Conservation (phyloP, 2,888 invertebrate species). For the Lepeophtheirus nordmannii region DNA sequence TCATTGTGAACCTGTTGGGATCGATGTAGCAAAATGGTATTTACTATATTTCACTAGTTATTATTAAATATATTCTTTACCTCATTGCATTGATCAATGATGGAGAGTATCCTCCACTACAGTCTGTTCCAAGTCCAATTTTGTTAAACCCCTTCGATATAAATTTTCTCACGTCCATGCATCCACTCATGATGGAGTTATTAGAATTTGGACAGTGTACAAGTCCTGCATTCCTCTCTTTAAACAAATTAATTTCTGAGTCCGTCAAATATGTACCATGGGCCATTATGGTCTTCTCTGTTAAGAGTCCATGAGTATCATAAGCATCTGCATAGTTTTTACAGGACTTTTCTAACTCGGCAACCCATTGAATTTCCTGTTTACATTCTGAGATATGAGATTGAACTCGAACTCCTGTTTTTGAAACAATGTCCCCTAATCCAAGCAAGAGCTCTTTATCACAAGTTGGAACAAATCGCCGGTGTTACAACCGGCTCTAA, state of each 20-base stretch:
- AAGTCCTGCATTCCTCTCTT: slow-evolving; percentile 47
- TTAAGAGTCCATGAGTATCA: slow-evolving; percentile 53
- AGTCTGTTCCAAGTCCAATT: slow-evolving; percentile 42
- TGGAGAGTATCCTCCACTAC: slow-evolving; percentile 61
- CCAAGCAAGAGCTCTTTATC: slow-evolving; percentile 50
- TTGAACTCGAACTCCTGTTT: slow-evolving; percentile 54
- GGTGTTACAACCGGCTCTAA: slow-evolving; percentile 67
- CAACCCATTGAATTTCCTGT: slow-evolving; percentile 52
- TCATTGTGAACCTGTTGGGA: too few relatives aligned
- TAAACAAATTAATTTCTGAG: slow-evolving; percentile 49
- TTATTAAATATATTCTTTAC: background rate
- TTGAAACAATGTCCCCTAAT: slow-evolving; percentile 50
- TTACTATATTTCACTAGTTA: too few relatives aligned
- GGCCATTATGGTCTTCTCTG: slow-evolving; percentile 60
- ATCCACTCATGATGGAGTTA: slow-evolving; percentile 58
- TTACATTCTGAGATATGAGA: slow-evolving; percentile 70
- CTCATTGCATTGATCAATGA: slow-evolving; percentile 57
- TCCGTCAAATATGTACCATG: slow-evolving; percentile 62
- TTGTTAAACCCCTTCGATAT: slow-evolving; percentile 44
- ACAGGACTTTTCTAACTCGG: slow-evolving; percentile 41
- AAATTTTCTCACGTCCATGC: slow-evolving; percentile 61
- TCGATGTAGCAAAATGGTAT: too few relatives aligned
- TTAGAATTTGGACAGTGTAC: slow-evolving; percentile 80
- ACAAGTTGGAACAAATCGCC: slow-evolving; percentile 61
- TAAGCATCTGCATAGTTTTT: slow-evolving; percentile 59